Base-by-base conservation (phyloP, 2,113 vertebrate genomes). In the Psilopsiagon aymara region DNA sequence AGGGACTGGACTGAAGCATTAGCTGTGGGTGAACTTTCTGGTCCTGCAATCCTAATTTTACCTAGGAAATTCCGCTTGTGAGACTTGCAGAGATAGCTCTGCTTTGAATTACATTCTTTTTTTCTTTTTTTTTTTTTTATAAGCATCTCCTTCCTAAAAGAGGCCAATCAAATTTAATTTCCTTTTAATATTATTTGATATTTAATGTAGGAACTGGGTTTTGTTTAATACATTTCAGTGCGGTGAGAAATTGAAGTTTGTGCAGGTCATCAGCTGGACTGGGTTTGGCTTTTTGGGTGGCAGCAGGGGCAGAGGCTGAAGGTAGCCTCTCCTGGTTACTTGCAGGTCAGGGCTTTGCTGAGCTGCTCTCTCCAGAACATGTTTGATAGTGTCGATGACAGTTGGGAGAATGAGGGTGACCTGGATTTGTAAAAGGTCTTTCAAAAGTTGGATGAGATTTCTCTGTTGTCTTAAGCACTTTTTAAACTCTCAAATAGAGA, bases 401-500 rank as follows among this genome's bases (percentile, higher is more conserved):
- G 39, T 5, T 73, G 33, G 33, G 78, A 92, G 75, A 87, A 10
- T 20, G 35, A 95, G 86, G 52, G 84, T 70, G 70, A 82, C 21
- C 71, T 89, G 87, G 44, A 51, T 96, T 97, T 86, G 81, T 89
- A 71, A 87, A 95, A 89, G 49, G 44, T 69, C 91, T 94, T 97
- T 95, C 88, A 92, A 79, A 83, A 93, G 81, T 97, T 94, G 80
- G 93, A 92, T 86, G 90, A 95, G 89, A 92, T 97, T 92, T 96
- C 96, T 97, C 80, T 94, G 73, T 96, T 94, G 91, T 97, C 85
- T 96, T 95, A 95, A 94, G 94, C 92, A 94, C 94, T 98, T 96
- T 95, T 95, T 97, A 96, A 96, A 97, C 90, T 97, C 92, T 96
- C 88, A 94, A 96, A 96, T 94, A 90, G 96, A 81, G 95, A 97